Evolutionary conservation across 2,113 vertebrate genomes (phyloP).

Genomic region (Oxyruncus cristatus): DNA sequence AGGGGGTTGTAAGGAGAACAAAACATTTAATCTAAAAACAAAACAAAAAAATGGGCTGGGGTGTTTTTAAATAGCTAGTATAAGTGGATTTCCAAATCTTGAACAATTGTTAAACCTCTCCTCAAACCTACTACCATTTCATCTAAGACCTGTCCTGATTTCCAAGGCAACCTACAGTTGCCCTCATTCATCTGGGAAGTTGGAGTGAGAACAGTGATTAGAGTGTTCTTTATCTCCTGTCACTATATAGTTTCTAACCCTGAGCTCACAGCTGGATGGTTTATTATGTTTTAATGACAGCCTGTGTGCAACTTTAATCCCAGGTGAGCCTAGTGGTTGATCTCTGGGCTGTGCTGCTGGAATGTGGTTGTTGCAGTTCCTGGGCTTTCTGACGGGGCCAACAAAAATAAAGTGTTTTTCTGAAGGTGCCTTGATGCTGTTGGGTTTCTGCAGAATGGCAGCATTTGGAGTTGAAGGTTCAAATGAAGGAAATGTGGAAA

Average conservation of each 20-base stretch:
- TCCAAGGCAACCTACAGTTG: background rate
- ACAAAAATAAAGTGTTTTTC: background rate
- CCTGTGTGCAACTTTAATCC: background rate
- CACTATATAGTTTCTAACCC: background rate
- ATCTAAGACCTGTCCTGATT: background rate
- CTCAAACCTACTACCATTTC: background rate
- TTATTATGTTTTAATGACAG: background rate
- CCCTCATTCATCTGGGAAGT: background rate
- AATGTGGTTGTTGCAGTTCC: background rate
- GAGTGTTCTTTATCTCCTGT: background rate
- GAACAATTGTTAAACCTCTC: background rate
- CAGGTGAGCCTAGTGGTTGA: background rate
- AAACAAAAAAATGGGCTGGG: background rate
- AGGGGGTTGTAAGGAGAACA: background rate
- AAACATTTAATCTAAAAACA: background rate
- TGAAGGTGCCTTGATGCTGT: background rate
- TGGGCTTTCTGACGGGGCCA: background rate
- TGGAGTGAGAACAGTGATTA: background rate
- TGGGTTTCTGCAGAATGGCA: background rate
- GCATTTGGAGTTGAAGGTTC: background rate
- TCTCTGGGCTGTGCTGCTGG: background rate
- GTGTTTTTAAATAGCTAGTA: background rate
- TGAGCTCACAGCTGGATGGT: background rate
- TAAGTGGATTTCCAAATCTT: background rate
- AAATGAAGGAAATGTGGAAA: background rate